Percentiles rank a stretch among this genome's conserved stretches.
phyloP scores from a whole-genome alignment of 1,140 invertebrate genomes.

The Reticulitermes speratus region DNA sequence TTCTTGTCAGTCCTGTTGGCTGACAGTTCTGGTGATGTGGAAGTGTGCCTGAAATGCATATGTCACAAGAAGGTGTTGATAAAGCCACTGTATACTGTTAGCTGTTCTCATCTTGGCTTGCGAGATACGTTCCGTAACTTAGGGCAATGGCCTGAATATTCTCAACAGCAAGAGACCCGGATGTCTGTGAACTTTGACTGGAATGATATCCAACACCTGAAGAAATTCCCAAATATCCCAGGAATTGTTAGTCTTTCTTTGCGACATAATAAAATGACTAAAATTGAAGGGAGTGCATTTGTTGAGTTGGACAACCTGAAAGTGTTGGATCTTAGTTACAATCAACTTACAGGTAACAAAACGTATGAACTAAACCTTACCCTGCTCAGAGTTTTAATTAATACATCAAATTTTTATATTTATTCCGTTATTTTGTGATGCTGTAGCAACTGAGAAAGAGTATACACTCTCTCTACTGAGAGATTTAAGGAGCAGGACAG shows the following conservation, averaged over 20 bases:
- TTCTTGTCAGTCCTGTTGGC: background rate
- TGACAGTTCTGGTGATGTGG: background rate
- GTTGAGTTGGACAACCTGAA: conserved; percentile 24
- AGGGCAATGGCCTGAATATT: background rate
- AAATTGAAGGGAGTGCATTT: conserved; percentile 19
- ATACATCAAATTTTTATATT: too few species aligned
- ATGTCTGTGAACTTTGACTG: conserved; percentile 1
- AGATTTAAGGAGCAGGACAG: too few species aligned
- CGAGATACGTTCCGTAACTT: background rate
- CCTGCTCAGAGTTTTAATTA: too few species aligned
- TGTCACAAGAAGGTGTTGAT: background rate
- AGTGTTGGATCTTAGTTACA: background rate
- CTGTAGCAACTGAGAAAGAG: too few species aligned
- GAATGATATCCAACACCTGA: background rate
- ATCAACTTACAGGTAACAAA: background rate
- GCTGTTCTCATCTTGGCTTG: background rate
- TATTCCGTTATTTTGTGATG: too few species aligned
- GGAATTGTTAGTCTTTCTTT: conserved; percentile 5
- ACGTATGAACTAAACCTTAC: too few species aligned
- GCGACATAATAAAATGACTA: background rate
- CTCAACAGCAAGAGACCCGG: background rate
- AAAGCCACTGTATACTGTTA: background rate
- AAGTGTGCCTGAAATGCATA: background rate
- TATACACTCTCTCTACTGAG: too few species aligned
- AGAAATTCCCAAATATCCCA: background rate